Base-by-base conservation (phyloP, 2,113 vertebrate species). In the Castor canadensis region DNA sequence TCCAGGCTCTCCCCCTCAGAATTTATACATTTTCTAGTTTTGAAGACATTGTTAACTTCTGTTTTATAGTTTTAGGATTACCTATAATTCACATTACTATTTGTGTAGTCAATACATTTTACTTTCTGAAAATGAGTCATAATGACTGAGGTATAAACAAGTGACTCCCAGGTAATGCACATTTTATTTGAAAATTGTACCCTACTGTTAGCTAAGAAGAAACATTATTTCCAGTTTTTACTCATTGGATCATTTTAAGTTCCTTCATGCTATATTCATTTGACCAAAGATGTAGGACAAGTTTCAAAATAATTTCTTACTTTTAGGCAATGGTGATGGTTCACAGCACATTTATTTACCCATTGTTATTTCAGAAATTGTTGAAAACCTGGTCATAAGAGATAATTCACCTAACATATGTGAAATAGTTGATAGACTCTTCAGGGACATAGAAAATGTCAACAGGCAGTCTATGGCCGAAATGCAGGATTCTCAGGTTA, bases 351-450 rank as follows among this genome's bases (percentile, higher is more conserved):
- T 54, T 86, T 89, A 40, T 91, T n/a, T 49, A 87, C 95, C 60
- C 13, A 49, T 76, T 84, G 58, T 91, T 95, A 58, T 96, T 95
- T 30, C 97, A 99, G 99, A 89, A 96, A 97, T 98, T 54, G 94
- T 98, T 93, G 96, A 98, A 67, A 97, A 98, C 20, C 95, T 99
- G 75, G 47, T 99, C 88, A 76, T 90, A 92, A 98, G 87, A 83
- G 97, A 98, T 43, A 86, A 24, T 7, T 67, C 73, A 77, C 38
- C 92, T 87, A 95, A 91, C 89, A 89, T 98, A 76, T 96, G 97
- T n/a, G 98, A 98, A 2, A 91, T 98, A 73, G 99, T 98, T 80
- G 98, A 99, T 60, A 98, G 96, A 89, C 97, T 99, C 9, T 99
- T 99, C 95, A 90, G 69, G 80, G 98, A 98, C 87, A 97, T 98